Evolutionary conservation across 2,797 vertebrate species (phyloP), one percentile per base, ranked within the genome.

Genomic region (Micrastur ruficollis): DNA sequence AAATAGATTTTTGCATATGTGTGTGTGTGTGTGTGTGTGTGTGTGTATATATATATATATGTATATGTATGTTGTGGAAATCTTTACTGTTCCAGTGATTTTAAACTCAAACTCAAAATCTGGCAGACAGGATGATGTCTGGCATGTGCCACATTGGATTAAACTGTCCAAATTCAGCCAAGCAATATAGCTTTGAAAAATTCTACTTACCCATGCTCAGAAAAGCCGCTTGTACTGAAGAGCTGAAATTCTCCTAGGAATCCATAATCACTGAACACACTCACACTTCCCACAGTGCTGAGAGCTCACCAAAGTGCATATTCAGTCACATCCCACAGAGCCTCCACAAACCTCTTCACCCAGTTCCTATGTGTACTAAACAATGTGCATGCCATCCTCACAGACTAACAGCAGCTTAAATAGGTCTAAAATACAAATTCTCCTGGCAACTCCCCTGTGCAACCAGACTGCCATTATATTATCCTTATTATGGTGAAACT

Each of bases 221-320:
- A 90, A 89, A 93, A 84, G 31, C 81, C 16, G 13, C 70, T 78
- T 88, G 75, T 79, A 78, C 66, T 72, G 58, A 95, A 81, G 53
- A 84, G 58, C 61, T 92, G 76, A 88, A 83, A 72, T 90, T 93
- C 61, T 89, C 66, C 62, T 82, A 79, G 78, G 70, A 89, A 84
- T 94, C 73, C 25, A 17, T 90, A 94, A 90, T 86, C 50, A 80
- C 71, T 44, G 71, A 81, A 92, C 66, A 70, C 47, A 42, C 25
- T 92, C 68, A 59, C 58, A 62, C 73, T 70, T 86, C 76, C 83
- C 78, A 76, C 78, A 79, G 86, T 8, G 47, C 66, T 92, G 92
- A 89, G 70, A 94, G 73, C 81, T 93, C 90, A 86, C 86, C 74
- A 49, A 86, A 89, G 73, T 86, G 81, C 52, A 65, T 89, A 62